These are phyloP conservation scores for Anthrax anthrax DNA, from an alignment of 2,888 invertebrate species.

Conservation along the genomic window DNA sequence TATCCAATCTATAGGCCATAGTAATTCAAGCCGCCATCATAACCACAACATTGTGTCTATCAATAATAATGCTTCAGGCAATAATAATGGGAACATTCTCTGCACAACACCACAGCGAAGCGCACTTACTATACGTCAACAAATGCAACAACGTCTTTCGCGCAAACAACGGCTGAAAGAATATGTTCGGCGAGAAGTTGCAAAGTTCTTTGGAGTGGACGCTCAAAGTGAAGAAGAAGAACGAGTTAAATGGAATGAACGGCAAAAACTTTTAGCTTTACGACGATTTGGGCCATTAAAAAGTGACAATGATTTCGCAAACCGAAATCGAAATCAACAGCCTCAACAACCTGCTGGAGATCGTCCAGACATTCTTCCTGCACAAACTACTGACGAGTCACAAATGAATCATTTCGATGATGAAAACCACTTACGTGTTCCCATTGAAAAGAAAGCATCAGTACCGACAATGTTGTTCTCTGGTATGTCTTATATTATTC, in stretches of 20 bases:
- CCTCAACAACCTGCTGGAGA: slow-evolving; percentile 16
- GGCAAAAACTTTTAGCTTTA: slow-evolving; percentile 30
- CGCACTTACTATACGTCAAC: slow-evolving; percentile 17
- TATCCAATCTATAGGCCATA: not conserved
- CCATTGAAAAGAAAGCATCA: slow-evolving; percentile 33
- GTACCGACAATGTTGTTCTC: slow-evolving; percentile 30
- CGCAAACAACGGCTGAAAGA: slow-evolving; percentile 28
- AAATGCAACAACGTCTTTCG: slow-evolving; percentile 17
- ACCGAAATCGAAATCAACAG: not conserved
- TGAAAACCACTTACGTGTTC: slow-evolving; percentile 20
- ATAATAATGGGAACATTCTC: not conserved
- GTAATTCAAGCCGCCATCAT: not conserved
- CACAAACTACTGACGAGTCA: slow-evolving; percentile 20
- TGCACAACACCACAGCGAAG: slow-evolving; percentile 11
- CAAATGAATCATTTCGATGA: slow-evolving; percentile 11
- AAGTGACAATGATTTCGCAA: slow-evolving; percentile 14
- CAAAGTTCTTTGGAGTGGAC: slow-evolving; percentile 33
- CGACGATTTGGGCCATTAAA: slow-evolving; percentile 25
- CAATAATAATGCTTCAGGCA: not conserved
- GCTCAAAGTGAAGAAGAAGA: slow-evolving; percentile 26
- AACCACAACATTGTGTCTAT: not conserved
- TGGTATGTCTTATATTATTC: slow-evolving; percentile 26
- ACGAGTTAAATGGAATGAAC: slow-evolving; percentile 26
- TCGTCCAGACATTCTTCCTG: slow-evolving; percentile 32
- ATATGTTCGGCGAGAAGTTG: slow-evolving; percentile 27